Percentiles rank a stretch among this genome's conserved stretches.
Conservation (phyloP, 2,797 vertebrate genomes). For the Prunella strophiata region DNA sequence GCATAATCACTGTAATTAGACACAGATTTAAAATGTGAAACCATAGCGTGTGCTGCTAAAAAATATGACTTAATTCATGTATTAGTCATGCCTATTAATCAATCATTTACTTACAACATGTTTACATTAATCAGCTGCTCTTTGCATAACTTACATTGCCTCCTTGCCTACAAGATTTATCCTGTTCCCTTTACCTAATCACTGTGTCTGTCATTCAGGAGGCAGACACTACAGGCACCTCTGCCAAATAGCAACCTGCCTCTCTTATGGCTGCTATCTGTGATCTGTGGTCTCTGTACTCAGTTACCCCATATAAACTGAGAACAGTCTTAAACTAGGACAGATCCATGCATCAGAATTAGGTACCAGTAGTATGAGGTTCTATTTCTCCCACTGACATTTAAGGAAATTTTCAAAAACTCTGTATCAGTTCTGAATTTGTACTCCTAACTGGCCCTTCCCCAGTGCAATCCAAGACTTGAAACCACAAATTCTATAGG, state of each 20-base stretch:
- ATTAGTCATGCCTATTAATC: constrained; percentile 38
- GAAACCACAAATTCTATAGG: not conserved
- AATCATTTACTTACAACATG: constrained; percentile 25
- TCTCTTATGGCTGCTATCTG: not conserved
- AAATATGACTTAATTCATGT: not conserved
- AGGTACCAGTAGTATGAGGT: not conserved
- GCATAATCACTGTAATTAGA: constrained; percentile 36
- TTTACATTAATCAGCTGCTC: constrained; percentile 39
- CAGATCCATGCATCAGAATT: not conserved
- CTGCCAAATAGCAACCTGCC: not conserved
- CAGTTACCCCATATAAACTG: not conserved
- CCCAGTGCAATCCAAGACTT: not conserved
- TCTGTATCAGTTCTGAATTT: not conserved
- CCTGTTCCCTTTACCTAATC: not conserved
- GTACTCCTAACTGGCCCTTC: not conserved
- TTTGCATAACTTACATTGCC: not conserved
- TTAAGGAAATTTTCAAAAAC: not conserved
- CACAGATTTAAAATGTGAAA: constrained; percentile 7
- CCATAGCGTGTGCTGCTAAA: not conserved
- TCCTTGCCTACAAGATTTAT: not conserved
- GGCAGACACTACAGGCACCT: not conserved
- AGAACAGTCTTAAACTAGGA: not conserved
- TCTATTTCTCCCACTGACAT: not conserved
- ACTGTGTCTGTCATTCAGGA: not conserved
- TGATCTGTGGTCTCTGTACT: not conserved